A percentile compares a stretch with the other conserved stretches of the same genome.
These are phyloP conservation scores for Cebidichthys violaceus DNA, from an alignment of 2,113 vertebrate species.

Conservation along the genomic window DNA sequence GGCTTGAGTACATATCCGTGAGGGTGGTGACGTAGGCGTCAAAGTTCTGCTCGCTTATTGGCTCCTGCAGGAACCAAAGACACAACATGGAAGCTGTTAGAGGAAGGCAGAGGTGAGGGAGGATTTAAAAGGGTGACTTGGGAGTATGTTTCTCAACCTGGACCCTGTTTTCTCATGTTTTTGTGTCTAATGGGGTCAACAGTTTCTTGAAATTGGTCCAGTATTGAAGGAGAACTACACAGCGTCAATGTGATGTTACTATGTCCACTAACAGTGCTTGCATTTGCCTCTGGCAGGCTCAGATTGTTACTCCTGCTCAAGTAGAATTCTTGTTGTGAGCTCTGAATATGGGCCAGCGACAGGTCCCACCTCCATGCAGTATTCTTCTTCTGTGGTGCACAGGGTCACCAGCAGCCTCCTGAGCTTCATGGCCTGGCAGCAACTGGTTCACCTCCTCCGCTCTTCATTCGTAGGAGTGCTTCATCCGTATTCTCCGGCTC, in stretches of 20 bases:
- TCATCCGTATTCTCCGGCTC: not conserved
- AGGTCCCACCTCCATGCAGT: too few species aligned
- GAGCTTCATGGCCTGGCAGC: too few species aligned
- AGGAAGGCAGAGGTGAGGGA: not conserved
- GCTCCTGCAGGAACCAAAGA: conserved; percentile 87
- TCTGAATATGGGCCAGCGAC: too few species aligned
- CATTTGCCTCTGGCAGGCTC: too few species aligned
- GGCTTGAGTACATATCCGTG: conserved; percentile 99
- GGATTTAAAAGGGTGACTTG: not conserved
- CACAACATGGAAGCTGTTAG: conserved; percentile 7
- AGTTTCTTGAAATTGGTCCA: not conserved
- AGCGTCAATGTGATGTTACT: not conserved
- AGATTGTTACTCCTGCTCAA: too few species aligned
- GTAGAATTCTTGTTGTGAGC: too few species aligned
- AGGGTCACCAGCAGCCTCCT: not conserved
- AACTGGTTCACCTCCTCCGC: not conserved
- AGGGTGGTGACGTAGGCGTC: conserved; percentile 99
- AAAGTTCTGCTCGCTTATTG: conserved; percentile 99
- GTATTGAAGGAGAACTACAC: not conserved
- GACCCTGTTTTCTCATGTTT: not conserved
- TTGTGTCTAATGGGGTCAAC: not conserved
- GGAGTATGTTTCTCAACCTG: not conserved
- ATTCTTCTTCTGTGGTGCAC: not conserved
- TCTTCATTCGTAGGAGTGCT: not conserved
- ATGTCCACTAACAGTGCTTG: not conserved